Evolutionary conservation across 2,888 invertebrate genomes (phyloP).

Genomic region (Heterodera filipjevi): DNA sequence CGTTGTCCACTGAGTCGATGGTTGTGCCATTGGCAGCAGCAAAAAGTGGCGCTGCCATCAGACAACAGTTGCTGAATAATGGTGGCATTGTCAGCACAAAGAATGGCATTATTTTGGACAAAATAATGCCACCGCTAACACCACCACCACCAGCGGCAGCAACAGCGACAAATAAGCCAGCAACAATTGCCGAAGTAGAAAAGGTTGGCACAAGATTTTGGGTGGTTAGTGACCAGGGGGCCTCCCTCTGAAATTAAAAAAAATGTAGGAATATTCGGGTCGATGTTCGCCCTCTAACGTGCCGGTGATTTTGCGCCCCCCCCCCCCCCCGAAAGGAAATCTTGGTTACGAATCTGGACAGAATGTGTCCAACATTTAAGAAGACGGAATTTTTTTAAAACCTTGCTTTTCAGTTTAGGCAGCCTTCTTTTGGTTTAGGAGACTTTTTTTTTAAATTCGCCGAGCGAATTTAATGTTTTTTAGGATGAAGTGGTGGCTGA

Average conservation of each 20-base stretch:
- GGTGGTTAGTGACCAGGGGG: no score
- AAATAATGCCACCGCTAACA: not conserved
- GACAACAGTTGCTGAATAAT: no score
- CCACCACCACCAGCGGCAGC: not conserved
- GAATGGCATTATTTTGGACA: no score
- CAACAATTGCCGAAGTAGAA: not conserved
- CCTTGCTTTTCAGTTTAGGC: no score
- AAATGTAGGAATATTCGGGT: no score
- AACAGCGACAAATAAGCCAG: not conserved
- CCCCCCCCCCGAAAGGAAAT: not conserved
- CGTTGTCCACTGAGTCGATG: not conserved
- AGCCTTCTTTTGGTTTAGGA: no score
- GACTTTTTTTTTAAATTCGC: not conserved
- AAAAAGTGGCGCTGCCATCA: not conserved
- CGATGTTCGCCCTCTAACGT: no score
- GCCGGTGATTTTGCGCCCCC: no score
- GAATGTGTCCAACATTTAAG: no score
- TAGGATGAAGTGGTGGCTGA: conserved; percentile 25
- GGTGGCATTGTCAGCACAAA: no score
- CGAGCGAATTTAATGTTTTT: conserved; percentile 5
- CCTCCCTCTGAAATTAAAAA: no score
- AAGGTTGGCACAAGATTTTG: not conserved
- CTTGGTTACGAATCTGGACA: no score
- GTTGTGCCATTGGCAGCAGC: not conserved
- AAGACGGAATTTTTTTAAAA: not conserved